Base-by-base conservation (phyloP, 2,888 invertebrate genomes). In the Ormyrus labotus region DNA sequence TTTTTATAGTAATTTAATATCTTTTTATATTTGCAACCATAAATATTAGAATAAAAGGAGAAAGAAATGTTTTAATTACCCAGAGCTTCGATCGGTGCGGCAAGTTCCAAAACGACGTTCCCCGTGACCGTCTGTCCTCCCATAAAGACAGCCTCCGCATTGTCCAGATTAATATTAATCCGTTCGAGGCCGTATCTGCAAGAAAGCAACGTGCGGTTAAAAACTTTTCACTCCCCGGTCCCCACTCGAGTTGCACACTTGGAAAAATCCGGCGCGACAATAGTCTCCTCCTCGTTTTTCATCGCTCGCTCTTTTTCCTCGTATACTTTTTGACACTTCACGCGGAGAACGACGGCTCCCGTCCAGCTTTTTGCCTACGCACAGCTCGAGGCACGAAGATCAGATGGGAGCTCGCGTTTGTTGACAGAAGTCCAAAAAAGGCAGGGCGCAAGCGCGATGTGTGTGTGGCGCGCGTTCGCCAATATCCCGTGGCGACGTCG, bases 401-500 rank as follows among this genome's bases (percentile, higher is more conserved):
- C 34, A 34, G 45, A 67, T 70, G 70, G 50, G 7, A 11, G 70
- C 55, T 45, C 63, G 68, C 80, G 82, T 88, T 85, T 87, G 87
- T 88, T 87, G 88, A 86, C 85, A 87, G 85, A 84, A 85, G 86
- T 87, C 87, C 87, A 87, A 89, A 87, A 86, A 34, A 10, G 76
- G 6, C 10, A n/a, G 61, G 48, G 83, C 84, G 83, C 84, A 83
- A 57, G 84, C 85, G 84, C 80, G 64, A 67, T 55, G 64, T 34
- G 34, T 34, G 34, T 4, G 10, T 45, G 19, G 70, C 45, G 11
- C 48, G 19, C 63, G 63, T 51, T 85, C 84, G 87, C 88, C 88
- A 86, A 88, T 88, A 88, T 86, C 84, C 74, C 79, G 77, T 81
- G 85, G 86, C 87, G 88, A 84, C 88, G 82, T 81, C 79, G 81